phyloP scores from a whole-genome alignment of 2,888 invertebrate species.

The Pharmacophagus antenor region DNA sequence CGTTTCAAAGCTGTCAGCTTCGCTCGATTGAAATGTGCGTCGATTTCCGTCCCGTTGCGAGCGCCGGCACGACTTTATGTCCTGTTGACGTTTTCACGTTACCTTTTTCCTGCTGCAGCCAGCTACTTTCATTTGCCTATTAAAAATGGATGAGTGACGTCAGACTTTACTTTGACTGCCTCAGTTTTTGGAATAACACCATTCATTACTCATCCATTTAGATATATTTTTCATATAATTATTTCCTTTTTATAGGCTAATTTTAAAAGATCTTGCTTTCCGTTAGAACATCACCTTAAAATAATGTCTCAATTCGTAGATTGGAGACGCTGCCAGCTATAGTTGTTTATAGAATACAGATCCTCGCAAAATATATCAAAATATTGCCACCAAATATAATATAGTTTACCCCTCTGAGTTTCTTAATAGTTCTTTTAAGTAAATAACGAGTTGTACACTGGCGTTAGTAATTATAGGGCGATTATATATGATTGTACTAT shows the following conservation, averaged over 20 bases:
- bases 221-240: background rate
- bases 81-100: slow-evolving; percentile 2
- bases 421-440: too few relatives aligned
- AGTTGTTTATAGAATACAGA: too few relatives aligned
- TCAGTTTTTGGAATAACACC: background rate
- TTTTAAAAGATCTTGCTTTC: background rate
- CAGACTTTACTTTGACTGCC: background rate
- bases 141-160: background rate
- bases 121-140: background rate
- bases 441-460: too few relatives aligned
- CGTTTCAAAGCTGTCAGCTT: slow-evolving; percentile 17
- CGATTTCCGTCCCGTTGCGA: slow-evolving; percentile 20
- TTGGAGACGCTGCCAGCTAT: too few relatives aligned
- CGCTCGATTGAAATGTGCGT: slow-evolving; percentile 21
- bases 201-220: background rate
- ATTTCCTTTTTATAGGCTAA: background rate
- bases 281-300: background rate
- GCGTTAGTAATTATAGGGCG: too few relatives aligned
- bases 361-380: too few relatives aligned
- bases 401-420: too few relatives aligned
- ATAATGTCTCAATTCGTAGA: too few relatives aligned
- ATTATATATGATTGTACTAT: too few relatives aligned
- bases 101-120: slow-evolving; percentile 3
- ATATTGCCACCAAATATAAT: too few relatives aligned
- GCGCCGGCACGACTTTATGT: slow-evolving; percentile 9